A percentile compares a stretch with the other conserved stretches of the same genome.
Conservation (phyloP, 1,140 invertebrate genomes). For the Pseudomyrmex gracilis region DNA sequence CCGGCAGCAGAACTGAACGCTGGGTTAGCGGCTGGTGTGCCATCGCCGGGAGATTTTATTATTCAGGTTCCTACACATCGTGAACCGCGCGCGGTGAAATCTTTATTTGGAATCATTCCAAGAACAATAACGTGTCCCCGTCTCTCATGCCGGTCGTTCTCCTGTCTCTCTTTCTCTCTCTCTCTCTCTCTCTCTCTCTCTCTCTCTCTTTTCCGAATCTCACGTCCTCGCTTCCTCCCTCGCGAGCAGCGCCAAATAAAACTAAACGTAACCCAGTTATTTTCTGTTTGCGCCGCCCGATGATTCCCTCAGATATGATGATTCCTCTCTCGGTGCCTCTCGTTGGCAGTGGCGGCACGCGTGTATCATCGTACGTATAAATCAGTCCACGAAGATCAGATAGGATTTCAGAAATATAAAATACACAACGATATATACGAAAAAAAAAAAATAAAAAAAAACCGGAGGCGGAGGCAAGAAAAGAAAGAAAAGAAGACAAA, state of each 20-base stretch:
- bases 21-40: constrained; percentile 75
- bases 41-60: constrained; percentile 83
- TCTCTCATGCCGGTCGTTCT: constrained; percentile 31
- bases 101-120: constrained; percentile 86
- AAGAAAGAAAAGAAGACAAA: constrained; percentile 25
- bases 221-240: background rate
- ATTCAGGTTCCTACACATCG: constrained; percentile 81
- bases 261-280: constrained; percentile 85
- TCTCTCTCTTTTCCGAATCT: background rate
- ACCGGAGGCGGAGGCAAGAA: constrained; percentile 39
- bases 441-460: constrained; percentile 79
- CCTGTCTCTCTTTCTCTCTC: background rate
- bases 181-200: background rate
- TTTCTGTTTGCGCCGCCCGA: constrained; percentile 83
- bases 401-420: constrained; percentile 85
- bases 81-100: constrained; percentile 81
- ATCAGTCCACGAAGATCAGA: constrained; percentile 84
- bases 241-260: constrained; percentile 80
- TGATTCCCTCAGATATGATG: constrained; percentile 83
- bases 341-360: constrained; percentile 85
- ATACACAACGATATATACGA: constrained; percentile 78
- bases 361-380: constrained; percentile 85
- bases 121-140: constrained; percentile 84
- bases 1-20: constrained; percentile 74
- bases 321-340: constrained; percentile 65